A percentile compares a stretch with the other conserved stretches of the same genome.
phyloP scores from a whole-genome alignment of 2,797 vertebrate species.

The Tinamus major region DNA sequence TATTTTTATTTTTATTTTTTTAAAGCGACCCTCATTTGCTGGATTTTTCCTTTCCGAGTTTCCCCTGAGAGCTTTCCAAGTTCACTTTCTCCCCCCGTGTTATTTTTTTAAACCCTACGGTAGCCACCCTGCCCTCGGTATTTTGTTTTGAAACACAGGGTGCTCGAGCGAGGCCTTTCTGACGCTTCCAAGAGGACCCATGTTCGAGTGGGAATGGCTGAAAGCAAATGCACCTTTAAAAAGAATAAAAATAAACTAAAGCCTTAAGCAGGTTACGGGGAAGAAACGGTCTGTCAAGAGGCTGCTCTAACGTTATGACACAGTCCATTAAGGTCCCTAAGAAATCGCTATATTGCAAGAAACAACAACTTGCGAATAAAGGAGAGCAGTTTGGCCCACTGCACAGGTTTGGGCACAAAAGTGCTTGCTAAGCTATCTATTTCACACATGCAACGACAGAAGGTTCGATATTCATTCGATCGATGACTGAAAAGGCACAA shows the following conservation, averaged over 20 bases:
- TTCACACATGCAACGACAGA: conserved; percentile 98
- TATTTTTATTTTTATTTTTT: neutral
- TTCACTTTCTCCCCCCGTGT: conserved; percentile 10
- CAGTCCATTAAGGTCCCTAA: conserved; percentile 47
- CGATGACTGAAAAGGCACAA: conserved; percentile 99
- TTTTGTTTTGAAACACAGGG: conserved; percentile 54
- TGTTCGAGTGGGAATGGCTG: conserved; percentile 24
- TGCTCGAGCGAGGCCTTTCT: neutral
- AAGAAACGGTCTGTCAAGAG: conserved; percentile 11
- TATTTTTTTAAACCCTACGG: conserved; percentile 35
- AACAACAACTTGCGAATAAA: conserved; percentile 72
- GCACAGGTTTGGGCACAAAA: conserved; percentile 88
- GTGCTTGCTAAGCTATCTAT: conserved; percentile 98
- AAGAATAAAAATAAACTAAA: neutral
- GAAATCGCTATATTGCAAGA: conserved; percentile 68
- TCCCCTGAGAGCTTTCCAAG: conserved; percentile 59
- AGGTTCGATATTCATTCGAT: conserved; percentile 99
- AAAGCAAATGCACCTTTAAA: conserved; percentile 26
- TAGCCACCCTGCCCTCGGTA: neutral
- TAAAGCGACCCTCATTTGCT: neutral
- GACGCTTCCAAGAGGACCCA: conserved; percentile 22
- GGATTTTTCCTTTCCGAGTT: conserved; percentile 42
- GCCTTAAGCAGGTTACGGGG: conserved; percentile 25
- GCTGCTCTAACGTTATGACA: conserved; percentile 19
- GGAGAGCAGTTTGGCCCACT: conserved; percentile 83